A percentile compares a stretch with the other conserved stretches of the same genome.
Conservation (phyloP, 2,888 invertebrate genomes). For the Archaeoteleia sp. region DNA sequence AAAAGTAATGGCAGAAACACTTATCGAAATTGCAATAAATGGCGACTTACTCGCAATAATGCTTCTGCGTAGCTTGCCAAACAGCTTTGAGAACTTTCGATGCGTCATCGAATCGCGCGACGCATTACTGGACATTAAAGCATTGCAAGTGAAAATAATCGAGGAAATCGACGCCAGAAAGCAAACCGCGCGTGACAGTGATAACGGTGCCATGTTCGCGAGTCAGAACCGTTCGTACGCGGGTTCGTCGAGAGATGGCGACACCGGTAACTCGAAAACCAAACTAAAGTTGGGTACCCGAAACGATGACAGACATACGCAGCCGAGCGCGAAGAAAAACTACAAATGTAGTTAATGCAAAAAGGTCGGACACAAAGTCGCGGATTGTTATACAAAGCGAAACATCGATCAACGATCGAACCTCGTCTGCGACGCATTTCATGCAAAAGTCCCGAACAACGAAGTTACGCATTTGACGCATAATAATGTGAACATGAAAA, state of each 20-base stretch:
- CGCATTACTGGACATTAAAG: conserved; percentile 40
- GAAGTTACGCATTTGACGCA: neutral
- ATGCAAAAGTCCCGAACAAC: no score
- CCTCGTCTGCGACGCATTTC: conserved; percentile 1
- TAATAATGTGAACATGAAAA: neutral
- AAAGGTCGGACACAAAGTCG: conserved; percentile 9
- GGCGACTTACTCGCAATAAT: neutral
- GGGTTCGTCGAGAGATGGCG: neutral
- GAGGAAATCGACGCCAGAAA: conserved; percentile 34
- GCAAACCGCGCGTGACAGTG: neutral
- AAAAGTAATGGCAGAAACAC: no score
- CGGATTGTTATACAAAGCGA: conserved; percentile 4
- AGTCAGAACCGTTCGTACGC: neutral
- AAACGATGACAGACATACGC: neutral
- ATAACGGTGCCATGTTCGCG: conserved; percentile 8
- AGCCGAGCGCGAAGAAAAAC: neutral
- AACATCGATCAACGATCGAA: neutral
- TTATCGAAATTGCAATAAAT: no score
- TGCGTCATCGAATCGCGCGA: conserved; percentile 54
- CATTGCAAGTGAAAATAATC: conserved; percentile 48
- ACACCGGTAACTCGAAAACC: neutral
- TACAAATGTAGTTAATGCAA: conserved; percentile 14
- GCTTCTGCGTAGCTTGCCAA: neutral
- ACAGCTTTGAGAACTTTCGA: neutral
- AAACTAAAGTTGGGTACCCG: no score